phyloP scores from a whole-genome alignment of 2,113 vertebrate genomes.

The Triplophysa tibetana region DNA sequence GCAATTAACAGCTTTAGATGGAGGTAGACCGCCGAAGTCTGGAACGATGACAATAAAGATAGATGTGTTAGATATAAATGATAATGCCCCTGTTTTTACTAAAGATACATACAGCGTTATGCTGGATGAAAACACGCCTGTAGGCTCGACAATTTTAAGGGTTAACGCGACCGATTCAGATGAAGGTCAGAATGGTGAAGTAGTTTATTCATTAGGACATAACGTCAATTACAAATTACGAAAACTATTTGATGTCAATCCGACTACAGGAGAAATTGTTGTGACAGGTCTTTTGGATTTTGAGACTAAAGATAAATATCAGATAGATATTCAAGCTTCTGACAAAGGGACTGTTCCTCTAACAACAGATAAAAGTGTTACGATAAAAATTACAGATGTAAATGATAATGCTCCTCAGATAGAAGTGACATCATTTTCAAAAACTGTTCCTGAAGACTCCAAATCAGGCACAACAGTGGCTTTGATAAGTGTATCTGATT shows the following conservation, averaged over 20 bases:
- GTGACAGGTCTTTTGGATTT: conserved; percentile 54
- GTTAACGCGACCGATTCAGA: conserved; percentile 62
- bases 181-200: conserved; percentile 54
- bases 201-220: conserved; percentile 58
- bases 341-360: conserved; percentile 52
- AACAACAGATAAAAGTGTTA: conserved; percentile 52
- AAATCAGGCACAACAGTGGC: conserved; percentile 55
- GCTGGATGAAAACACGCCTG: conserved; percentile 51
- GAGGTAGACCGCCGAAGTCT: conserved; percentile 52
- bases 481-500: conserved; percentile 56
- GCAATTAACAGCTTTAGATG: conserved; percentile 56
- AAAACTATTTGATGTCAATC: conserved; percentile 51
- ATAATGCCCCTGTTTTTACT: conserved; percentile 58
- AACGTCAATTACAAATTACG: conserved; percentile 41
- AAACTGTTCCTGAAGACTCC: conserved; percentile 65
- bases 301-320: conserved; percentile 50
- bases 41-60: conserved; percentile 54
- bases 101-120: conserved; percentile 46
- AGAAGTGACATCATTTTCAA: conserved; percentile 80
- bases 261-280: conserved; percentile 51
- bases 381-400: conserved; percentile 57
- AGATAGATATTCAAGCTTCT: conserved; percentile 59
- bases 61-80: conserved; percentile 60
- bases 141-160: conserved; percentile 48
- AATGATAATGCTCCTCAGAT: conserved; percentile 80